Conservation (phyloP, 1,140 invertebrate genomes). For the Drosophila ogumai region DNA sequence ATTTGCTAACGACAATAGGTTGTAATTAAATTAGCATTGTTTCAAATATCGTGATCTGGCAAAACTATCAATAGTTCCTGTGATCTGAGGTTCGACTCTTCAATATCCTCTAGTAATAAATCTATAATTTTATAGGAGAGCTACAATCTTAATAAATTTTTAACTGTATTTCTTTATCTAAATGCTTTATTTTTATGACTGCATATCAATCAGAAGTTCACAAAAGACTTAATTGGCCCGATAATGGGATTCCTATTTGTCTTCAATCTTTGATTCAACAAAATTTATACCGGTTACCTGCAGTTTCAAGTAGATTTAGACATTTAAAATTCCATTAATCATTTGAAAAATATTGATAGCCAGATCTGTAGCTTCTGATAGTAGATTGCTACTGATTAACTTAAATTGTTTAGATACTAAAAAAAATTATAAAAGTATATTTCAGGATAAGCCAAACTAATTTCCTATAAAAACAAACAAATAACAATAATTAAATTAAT, state of each 20-base stretch:
- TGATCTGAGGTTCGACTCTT: neutral
- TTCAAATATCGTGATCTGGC: slow-evolving; percentile 28
- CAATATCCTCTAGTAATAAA: neutral
- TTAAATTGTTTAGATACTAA: too few relatives aligned
- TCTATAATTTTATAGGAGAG: neutral
- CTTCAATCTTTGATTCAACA: neutral
- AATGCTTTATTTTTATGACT: slow-evolving; percentile 3
- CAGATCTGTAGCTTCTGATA: neutral
- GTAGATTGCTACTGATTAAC: too few relatives aligned
- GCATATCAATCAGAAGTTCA: slow-evolving; percentile 15
- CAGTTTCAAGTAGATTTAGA: slow-evolving; percentile 10
- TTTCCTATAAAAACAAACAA: too few relatives aligned
- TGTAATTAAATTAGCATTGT: slow-evolving; percentile 52
- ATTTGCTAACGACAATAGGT: slow-evolving; percentile 35
- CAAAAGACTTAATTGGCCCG: slow-evolving; percentile 15
- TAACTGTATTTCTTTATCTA: slow-evolving; percentile 2
- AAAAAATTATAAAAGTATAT: too few relatives aligned
- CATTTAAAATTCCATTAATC: slow-evolving; percentile 4
- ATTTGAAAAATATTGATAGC: neutral
- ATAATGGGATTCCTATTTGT: slow-evolving; percentile 10
- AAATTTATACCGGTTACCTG: slow-evolving; percentile 13
- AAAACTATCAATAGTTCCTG: slow-evolving; percentile 11
- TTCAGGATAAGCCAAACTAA: too few relatives aligned
- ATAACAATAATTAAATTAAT: too few relatives aligned
- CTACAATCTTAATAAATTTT: neutral